A percentile compares a stretch with the other conserved stretches of the same genome.
Conservation (phyloP, 2,888 invertebrate species). For the Eristalis arbustorum region DNA sequence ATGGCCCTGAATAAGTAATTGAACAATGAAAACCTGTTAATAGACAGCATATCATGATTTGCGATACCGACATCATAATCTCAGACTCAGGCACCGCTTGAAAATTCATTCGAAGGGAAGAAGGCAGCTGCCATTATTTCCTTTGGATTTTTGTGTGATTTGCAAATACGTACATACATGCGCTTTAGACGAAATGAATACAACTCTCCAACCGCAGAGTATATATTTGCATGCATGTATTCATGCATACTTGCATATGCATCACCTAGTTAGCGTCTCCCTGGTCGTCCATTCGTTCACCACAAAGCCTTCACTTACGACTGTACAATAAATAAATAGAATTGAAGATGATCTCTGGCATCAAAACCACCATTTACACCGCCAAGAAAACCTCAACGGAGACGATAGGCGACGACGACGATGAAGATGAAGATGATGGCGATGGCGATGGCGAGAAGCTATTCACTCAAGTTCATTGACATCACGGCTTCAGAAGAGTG, state of each 20-base stretch:
- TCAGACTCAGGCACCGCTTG: too few relatives aligned
- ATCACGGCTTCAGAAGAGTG: slow-evolving; percentile 38
- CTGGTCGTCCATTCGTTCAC: slow-evolving; percentile 31
- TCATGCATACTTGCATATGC: neutral
- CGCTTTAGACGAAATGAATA: neutral
- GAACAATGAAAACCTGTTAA: too few relatives aligned
- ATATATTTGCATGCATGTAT: neutral
- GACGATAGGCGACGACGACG: neutral
- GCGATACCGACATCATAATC: too few relatives aligned
- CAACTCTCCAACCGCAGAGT: neutral
- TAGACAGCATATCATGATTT: too few relatives aligned
- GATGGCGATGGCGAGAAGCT: slow-evolving; percentile 13
- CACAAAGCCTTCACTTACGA: slow-evolving; percentile 43
- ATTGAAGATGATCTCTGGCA: slow-evolving; percentile 55
- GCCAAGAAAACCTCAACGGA: slow-evolving; percentile 32
- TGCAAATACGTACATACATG: neutral
- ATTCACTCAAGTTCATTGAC: slow-evolving; percentile 65
- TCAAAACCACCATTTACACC: slow-evolving; percentile 43
- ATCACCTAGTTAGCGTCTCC: slow-evolving; percentile 48
- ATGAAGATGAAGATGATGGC: neutral
- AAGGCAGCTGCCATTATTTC: neutral
- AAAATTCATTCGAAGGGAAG: neutral
- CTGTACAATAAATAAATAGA: slow-evolving; percentile 53
- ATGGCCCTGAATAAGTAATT: too few relatives aligned
- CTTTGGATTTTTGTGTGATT: neutral